Evolutionary conservation across 2,888 invertebrate genomes (phyloP).

Genomic region (Nemoura dubitans): DNA sequence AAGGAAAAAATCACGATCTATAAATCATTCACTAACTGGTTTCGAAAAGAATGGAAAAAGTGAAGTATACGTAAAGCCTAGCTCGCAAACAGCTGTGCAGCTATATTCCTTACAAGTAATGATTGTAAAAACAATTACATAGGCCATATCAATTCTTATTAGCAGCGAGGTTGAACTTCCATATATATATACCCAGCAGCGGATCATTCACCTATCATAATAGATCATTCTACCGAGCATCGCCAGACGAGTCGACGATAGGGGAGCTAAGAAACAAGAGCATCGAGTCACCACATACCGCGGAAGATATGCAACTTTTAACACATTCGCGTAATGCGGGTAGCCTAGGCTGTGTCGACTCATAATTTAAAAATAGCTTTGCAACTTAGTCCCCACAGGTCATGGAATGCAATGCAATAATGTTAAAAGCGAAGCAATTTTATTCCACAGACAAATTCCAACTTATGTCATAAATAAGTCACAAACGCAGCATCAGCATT

Average conservation of each 20-base stretch:
- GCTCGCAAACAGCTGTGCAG: slow-evolving; percentile 1
- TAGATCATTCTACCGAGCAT: background rate
- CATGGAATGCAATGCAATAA: too few relatives aligned
- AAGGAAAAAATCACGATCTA: background rate
- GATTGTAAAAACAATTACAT: slow-evolving; percentile 31
- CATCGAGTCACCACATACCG: too few relatives aligned
- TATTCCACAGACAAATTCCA: too few relatives aligned
- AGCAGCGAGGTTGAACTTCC: slow-evolving; percentile 36
- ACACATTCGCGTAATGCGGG: background rate
- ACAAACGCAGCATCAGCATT: too few relatives aligned
- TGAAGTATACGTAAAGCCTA: slow-evolving; percentile 12
- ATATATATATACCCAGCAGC: slow-evolving; percentile 19
- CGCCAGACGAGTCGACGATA: background rate
- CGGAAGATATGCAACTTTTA: background rate
- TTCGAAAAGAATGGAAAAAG: background rate
- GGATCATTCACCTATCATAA: slow-evolving; percentile 42
- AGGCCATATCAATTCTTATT: slow-evolving; percentile 37
- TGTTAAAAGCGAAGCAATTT: too few relatives aligned
- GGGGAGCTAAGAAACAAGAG: background rate
- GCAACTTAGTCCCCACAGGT: too few relatives aligned
- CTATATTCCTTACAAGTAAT: slow-evolving; percentile 31
- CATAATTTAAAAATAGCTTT: too few relatives aligned
- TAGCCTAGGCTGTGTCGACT: background rate
- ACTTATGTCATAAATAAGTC: too few relatives aligned
- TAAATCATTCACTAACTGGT: slow-evolving; percentile 12